Conservation (phyloP, 2,888 invertebrate genomes). For the Thymelicus acteon region DNA sequence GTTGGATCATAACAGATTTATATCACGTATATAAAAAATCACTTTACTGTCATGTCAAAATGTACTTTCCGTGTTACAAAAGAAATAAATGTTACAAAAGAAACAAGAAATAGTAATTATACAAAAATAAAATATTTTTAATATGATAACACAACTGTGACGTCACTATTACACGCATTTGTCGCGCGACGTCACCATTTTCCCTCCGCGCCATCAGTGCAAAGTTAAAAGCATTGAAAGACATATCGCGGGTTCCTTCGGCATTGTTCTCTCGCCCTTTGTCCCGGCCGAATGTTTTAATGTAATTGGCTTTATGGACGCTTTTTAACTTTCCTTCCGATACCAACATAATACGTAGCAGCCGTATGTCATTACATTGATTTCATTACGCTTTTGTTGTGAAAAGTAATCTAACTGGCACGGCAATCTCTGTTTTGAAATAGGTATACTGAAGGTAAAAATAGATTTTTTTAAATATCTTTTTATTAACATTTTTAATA, state of each 20-base stretch:
- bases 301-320: constrained; percentile 83
- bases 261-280: constrained; percentile 82
- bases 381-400: constrained; percentile 25
- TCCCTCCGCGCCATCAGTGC: constrained; percentile 80
- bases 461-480: too few species aligned
- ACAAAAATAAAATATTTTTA: too few species aligned
- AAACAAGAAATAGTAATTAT: too few species aligned
- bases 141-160: constrained; percentile 8
- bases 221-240: constrained; percentile 85
- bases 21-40: too few species aligned
- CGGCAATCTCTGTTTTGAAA: too few species aligned
- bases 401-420: too few species aligned
- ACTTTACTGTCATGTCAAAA: too few species aligned
- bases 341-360: constrained; percentile 21
- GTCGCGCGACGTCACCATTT: constrained; percentile 82
- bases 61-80: too few species aligned
- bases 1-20: too few species aligned
- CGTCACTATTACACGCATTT: constrained; percentile 77
- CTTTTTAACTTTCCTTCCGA: constrained; percentile 61
- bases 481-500: too few species aligned
- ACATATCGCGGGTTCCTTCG: constrained; percentile 81
- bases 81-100: too few species aligned
- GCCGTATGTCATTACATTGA: constrained; percentile 2
- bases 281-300: constrained; percentile 83
- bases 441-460: too few species aligned